A percentile compares a stretch with the other conserved stretches of the same genome.
Evolutionary conservation across 2,113 vertebrate genomes (phyloP).

Genomic region (Eudyptes chrysolophus): DNA sequence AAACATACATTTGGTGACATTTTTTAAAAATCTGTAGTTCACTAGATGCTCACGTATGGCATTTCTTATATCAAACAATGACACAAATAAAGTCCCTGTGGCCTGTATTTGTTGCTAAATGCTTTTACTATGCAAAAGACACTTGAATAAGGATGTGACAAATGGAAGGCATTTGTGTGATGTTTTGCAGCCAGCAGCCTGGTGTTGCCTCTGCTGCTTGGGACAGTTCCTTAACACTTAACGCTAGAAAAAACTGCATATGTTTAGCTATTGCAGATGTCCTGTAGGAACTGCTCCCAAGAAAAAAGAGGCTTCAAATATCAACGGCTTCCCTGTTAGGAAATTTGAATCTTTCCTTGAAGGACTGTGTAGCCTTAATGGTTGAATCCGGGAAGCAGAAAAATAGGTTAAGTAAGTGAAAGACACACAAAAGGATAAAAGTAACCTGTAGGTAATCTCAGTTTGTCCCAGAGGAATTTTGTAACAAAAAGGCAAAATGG

Average conservation of each 20-base stretch:
- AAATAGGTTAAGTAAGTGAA: not conserved
- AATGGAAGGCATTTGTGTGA: not conserved
- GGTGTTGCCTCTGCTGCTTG: not conserved
- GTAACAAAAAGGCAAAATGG: not conserved
- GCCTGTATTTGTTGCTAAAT: not conserved
- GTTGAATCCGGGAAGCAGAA: not conserved
- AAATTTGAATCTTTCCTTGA: not conserved
- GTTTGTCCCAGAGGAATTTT: not conserved
- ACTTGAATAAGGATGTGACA: not conserved
- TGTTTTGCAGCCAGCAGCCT: not conserved
- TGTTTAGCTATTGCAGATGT: not conserved
- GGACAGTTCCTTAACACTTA: not conserved
- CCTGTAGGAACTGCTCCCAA: not conserved
- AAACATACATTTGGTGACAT: not conserved
- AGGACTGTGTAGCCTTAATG: not conserved
- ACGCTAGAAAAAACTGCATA: not conserved
- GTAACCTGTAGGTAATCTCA: not conserved
- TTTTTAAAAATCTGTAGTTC: not conserved
- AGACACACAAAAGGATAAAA: not conserved
- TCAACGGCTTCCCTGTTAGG: not conserved
- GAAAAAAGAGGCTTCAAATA: not conserved
- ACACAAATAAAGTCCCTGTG: not conserved
- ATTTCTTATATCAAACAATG: not conserved
- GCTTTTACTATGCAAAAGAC: not conserved
- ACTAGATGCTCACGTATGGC: not conserved